Evolutionary conservation across 53 echinoderm and acorn worm species (phyloP).

Genomic region (Holothuria scabra): DNA sequence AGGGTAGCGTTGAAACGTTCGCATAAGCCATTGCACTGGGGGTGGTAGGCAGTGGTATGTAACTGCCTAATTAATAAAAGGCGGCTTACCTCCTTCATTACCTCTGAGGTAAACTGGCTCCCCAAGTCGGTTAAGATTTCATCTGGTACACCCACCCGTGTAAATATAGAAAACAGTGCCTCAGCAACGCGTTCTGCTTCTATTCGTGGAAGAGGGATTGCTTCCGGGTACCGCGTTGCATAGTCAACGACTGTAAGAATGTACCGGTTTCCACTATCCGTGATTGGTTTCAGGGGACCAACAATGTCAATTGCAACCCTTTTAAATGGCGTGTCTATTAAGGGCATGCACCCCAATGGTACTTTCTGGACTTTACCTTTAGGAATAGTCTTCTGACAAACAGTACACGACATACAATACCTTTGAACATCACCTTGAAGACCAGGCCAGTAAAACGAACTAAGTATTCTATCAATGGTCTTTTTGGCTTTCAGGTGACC

Average conservation of each 20-base stretch:
- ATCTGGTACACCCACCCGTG: conserved; percentile 51
- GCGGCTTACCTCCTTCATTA: conserved; percentile 39
- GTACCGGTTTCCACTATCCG: conserved; percentile 50
- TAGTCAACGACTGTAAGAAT: conserved; percentile 54
- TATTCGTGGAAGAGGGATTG: conserved; percentile 55
- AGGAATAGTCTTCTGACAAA: conserved; percentile 53
- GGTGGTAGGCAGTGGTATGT: conserved; percentile 34
- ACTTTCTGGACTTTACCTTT: conserved; percentile 62
- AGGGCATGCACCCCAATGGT: conserved; percentile 55
- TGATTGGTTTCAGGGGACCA: conserved; percentile 52
- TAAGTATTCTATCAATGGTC: conserved; percentile 43
- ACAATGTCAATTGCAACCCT: conserved; percentile 61
- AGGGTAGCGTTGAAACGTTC: conserved; percentile 51
- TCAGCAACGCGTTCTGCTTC: conserved; percentile 63
- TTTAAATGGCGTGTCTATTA: conserved; percentile 59
- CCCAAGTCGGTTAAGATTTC: conserved; percentile 34
- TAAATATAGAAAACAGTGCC: conserved; percentile 43
- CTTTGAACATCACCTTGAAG: conserved; percentile 44
- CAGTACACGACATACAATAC: conserved; percentile 60
- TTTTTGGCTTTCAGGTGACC: conserved; percentile 52
- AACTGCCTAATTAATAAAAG: conserved; percentile 34
- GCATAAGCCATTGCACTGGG: conserved; percentile 31
- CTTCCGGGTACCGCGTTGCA: no score
- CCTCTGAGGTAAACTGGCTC: conserved; percentile 39
- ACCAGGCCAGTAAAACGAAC: conserved; percentile 62